Percentiles rank a stretch among this genome's conserved stretches.
Conservation (phyloP, 2,797 vertebrate species). For the Diceros bicornis region DNA sequence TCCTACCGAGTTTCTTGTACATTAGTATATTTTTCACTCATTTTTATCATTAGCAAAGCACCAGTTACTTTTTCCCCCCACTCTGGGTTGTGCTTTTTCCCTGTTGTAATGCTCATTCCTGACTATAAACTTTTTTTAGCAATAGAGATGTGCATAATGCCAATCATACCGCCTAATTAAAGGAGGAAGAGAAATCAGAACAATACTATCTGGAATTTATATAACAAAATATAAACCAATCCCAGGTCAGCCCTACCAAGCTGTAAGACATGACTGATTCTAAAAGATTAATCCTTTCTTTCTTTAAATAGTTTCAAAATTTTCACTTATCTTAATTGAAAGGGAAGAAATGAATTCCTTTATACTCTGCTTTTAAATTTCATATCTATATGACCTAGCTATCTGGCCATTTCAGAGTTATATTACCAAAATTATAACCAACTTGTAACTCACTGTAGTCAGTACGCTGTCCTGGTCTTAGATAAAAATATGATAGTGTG, state of each 20-base stretch:
- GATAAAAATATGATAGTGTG: conserved; percentile 43
- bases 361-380: conserved; percentile 11
- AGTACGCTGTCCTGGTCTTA: neutral
- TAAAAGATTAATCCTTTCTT: conserved; percentile 28
- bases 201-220: neutral
- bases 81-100: neutral
- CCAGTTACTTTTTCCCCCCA: neutral
- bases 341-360: neutral
- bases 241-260: neutral
- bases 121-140: neutral
- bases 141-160: neutral
- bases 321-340: conserved; percentile 4
- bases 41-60: conserved; percentile 51
- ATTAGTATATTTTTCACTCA: conserved; percentile 6
- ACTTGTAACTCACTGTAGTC: conserved; percentile 24
- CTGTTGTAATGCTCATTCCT: neutral
- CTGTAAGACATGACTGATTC: conserved; percentile 23
- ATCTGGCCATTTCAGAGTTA: neutral
- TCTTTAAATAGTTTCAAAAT: neutral
- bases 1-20: conserved; percentile 14
- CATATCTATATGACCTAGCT: neutral
- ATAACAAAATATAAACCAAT: conserved; percentile 23
- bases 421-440: conserved; percentile 49
- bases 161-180: conserved; percentile 19
- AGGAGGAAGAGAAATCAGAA: conserved; percentile 37